These are phyloP conservation scores for Leptarthrus brevirostris DNA, from an alignment of 2,888 invertebrate species.

Conservation along the genomic window DNA sequence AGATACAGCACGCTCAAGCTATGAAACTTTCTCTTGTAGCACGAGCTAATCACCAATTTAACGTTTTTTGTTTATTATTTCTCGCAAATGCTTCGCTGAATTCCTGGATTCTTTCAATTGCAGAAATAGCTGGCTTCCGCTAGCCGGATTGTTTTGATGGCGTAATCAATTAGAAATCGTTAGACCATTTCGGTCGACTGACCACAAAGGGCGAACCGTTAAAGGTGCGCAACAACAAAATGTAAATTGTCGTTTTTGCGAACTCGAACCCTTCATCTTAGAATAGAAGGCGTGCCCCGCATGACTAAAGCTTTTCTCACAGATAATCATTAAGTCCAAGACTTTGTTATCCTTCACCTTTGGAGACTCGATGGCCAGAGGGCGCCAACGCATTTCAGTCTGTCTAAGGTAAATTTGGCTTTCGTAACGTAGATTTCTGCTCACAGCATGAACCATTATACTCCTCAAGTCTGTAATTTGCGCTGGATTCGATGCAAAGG, in stretches of 20 bases:
- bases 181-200: background rate
- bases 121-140: constrained; percentile 30
- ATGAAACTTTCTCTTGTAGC: constrained; percentile 32
- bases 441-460: constrained; percentile 36
- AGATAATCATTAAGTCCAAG: constrained; percentile 33
- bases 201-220: background rate
- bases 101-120: constrained; percentile 17
- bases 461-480: constrained; percentile 33
- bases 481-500: constrained; percentile 40
- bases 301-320: constrained; percentile 36
- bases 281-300: background rate
- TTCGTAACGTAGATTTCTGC: constrained; percentile 7
- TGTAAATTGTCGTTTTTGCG: background rate
- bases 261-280: background rate
- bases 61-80: constrained; percentile 4
- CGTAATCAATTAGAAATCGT: background rate
- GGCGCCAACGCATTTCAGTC: constrained; percentile 31
- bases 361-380: constrained; percentile 12
- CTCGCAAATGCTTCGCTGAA: constrained; percentile 14
- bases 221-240: background rate
- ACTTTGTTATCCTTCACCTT: constrained; percentile 41
- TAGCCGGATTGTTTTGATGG: background rate
- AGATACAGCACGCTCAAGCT: constrained; percentile 26
- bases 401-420: constrained; percentile 31
- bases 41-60: constrained; percentile 8